Evolutionary conservation across 2,113 vertebrate species (phyloP), one percentile per base, ranked within the genome.

Genomic region (Rhinoderma darwinii): DNA sequence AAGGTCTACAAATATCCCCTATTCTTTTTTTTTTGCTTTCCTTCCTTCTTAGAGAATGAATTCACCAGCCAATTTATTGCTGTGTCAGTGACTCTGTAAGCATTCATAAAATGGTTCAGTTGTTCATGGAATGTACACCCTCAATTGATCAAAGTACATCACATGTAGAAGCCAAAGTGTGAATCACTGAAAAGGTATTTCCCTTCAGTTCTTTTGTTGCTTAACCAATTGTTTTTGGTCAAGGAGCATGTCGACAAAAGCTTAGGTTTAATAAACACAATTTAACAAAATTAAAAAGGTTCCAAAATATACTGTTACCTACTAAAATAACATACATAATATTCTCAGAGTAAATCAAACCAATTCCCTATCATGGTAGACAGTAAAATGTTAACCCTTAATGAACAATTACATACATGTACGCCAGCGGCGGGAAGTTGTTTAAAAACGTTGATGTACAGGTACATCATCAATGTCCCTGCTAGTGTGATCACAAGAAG

Each of bases 111-210:
- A 86, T 73, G 37, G 37, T 32, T 86, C 59, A 70, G 47, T 72
- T 86, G 84, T 59, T 86, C 37, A 81, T 50, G 77, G 59, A 30
- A 59, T 73, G 32, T 59, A n/a, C 63, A 81, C 32, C 47, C 47
- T 86, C 61, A 81, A 81, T 51, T 81, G 47, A 59, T 86, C 77
- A 81, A 86, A 81, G 77, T 80, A 22, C 11, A 80, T 47, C 4
- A 68, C 25, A 80, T 30, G 50, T 27, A 79, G 20, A 32, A 37
- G 25, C 59, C 37, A 80, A 68, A 50, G n/a, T 27, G 41, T 75
- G 41, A 75, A 11, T 73, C n/a, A 43, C 56, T 59, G n/a, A 32
- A 59, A 32, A 78, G 27, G 30, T 22, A 78, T 78, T 78, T 54
- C 37, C 2, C 35, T 41, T 41, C 10, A n/a, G n/a, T n/a, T n/a